phyloP scores from a whole-genome alignment of 2,888 invertebrate species.

The Tetropium fuscum region DNA sequence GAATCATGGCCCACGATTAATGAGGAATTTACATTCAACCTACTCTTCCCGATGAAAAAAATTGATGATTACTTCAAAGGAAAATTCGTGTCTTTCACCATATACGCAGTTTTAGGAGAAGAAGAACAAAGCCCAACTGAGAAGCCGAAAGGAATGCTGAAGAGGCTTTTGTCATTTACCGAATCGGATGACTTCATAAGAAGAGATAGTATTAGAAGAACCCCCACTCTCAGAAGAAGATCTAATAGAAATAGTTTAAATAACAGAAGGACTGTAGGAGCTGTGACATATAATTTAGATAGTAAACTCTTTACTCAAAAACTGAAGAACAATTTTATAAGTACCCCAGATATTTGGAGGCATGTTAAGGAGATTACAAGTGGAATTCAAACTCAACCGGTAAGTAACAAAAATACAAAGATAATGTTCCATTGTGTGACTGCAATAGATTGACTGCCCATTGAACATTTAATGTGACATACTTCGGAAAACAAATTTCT shows the following conservation, averaged over 20 bases:
- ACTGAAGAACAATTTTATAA: slow-evolving; percentile 71
- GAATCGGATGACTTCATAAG: slow-evolving; percentile 54
- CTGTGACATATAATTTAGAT: slow-evolving; percentile 77
- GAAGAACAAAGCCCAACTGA: slow-evolving; percentile 62
- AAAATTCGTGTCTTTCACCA: slow-evolving; percentile 76
- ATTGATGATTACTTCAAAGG: slow-evolving; percentile 73
- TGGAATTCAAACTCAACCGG: slow-evolving; percentile 65
- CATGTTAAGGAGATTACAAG: slow-evolving; percentile 75
- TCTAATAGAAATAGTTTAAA: slow-evolving; percentile 70
- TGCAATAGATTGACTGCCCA: too few relatives aligned
- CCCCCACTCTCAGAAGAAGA: slow-evolving; percentile 55
- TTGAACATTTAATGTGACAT: too few relatives aligned
- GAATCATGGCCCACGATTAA: slow-evolving; percentile 86
- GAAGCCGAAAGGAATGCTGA: slow-evolving; percentile 40
- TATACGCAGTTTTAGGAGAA: slow-evolving; percentile 76
- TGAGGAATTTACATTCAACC: slow-evolving; percentile 79
- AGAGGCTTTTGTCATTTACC: slow-evolving; percentile 64
- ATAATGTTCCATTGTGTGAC: too few relatives aligned
- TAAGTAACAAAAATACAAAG: too few relatives aligned
- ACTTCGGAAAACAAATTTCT: too few relatives aligned
- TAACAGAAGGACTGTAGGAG: slow-evolving; percentile 76
- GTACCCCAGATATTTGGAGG: slow-evolving; percentile 79
- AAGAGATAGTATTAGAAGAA: slow-evolving; percentile 38
- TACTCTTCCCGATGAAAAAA: slow-evolving; percentile 69
- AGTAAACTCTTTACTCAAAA: slow-evolving; percentile 73